A percentile compares a stretch with the other conserved stretches of the same genome.
phyloP scores from a whole-genome alignment of 53 echinoderm and acorn worm genomes.

The Apostichopus leukothele region DNA sequence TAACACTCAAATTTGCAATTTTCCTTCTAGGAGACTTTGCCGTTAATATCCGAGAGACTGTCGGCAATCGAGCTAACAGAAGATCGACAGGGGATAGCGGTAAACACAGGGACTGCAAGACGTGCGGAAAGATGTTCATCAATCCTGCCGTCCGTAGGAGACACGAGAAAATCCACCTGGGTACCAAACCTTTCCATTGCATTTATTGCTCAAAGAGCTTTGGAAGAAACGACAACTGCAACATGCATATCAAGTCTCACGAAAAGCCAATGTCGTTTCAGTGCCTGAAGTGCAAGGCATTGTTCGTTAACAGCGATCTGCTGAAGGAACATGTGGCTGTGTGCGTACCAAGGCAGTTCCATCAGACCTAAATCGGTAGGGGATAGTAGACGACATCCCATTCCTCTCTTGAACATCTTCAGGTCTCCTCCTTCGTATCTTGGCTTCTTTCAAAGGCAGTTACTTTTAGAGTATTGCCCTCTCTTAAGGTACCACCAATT shows the following conservation, averaged over 20 bases:
- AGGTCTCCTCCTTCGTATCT: too few relatives aligned
- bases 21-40: slow-evolving; percentile 24
- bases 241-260: slow-evolving; percentile 87
- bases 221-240: slow-evolving; percentile 78
- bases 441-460: too few relatives aligned
- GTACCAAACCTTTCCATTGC: slow-evolving; percentile 32
- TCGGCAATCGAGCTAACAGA: background rate
- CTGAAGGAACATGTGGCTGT: slow-evolving; percentile 64
- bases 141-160: slow-evolving; percentile 31
- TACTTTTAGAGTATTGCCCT: too few relatives aligned
- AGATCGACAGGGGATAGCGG: background rate
- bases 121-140: slow-evolving; percentile 21
- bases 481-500: too few relatives aligned
- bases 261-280: slow-evolving; percentile 85
- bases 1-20: slow-evolving; percentile 10
- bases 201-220: slow-evolving; percentile 67
- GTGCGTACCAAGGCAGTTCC: background rate
- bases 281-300: slow-evolving; percentile 80
- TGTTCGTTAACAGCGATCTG: slow-evolving; percentile 77
- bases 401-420: too few relatives aligned
- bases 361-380: background rate
- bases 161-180: slow-evolving; percentile 37
- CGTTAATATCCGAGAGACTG: background rate
- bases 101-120: background rate
- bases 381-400: too few relatives aligned